A percentile compares a stretch with the other conserved stretches of the same genome.
Conservation (phyloP, 1,140 invertebrate genomes). For the Parasteatoda tepidariorum region DNA sequence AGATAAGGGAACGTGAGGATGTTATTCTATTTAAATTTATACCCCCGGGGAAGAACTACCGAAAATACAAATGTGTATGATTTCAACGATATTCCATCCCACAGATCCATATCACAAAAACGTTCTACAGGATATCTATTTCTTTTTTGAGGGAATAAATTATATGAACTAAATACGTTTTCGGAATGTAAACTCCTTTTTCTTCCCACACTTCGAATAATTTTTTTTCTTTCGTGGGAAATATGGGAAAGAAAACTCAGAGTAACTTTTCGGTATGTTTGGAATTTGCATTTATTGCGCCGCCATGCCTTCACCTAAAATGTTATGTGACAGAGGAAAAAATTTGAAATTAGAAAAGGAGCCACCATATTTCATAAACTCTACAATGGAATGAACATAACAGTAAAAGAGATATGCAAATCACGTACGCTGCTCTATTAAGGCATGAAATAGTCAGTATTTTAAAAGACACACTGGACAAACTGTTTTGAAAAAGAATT, state of each 20-base stretch:
- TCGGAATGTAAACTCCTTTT: not conserved
- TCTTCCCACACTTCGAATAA: not conserved
- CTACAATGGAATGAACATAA: too few species aligned
- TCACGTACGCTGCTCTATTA: not conserved
- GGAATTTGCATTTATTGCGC: not conserved
- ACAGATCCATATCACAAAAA: slow-evolving; percentile 23
- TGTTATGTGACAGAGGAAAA: not conserved
- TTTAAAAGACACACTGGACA: too few species aligned
- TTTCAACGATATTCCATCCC: slow-evolving; percentile 29
- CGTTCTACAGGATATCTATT: not conserved
- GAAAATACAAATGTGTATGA: slow-evolving; percentile 41
- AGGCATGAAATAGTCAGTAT: not conserved
- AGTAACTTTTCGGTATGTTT: not conserved
- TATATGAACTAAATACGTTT: slow-evolving; percentile 38
- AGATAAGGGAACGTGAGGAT: slow-evolving; percentile 43
- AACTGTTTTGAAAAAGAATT: too few species aligned
- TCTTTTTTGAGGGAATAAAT: slow-evolving; percentile 15
- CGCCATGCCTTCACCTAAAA: not conserved
- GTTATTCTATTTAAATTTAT: slow-evolving; percentile 52
- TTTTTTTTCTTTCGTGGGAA: not conserved
- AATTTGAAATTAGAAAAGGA: not conserved
- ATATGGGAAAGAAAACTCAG: not conserved
- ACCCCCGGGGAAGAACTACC: slow-evolving; percentile 3
- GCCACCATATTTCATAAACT: too few species aligned
- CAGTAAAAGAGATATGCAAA: not conserved